Percentiles rank a stretch among this genome's conserved stretches.
Evolutionary conservation across 2,113 vertebrate genomes (phyloP).

Genomic region (Stegastes partitus): DNA sequence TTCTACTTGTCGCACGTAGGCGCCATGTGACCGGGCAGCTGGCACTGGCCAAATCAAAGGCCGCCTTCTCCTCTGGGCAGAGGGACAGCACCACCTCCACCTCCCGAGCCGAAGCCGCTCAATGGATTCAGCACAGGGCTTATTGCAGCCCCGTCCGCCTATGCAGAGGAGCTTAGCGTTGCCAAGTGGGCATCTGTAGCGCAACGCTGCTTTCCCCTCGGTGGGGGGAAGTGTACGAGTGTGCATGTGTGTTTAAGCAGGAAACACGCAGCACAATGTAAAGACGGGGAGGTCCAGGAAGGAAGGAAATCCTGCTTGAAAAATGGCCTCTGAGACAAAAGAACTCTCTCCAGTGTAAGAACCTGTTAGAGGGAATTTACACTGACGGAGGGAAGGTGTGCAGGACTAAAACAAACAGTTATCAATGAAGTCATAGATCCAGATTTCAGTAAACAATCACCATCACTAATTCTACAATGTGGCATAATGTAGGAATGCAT

Average conservation of each 20-base stretch:
- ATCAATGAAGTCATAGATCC: neutral
- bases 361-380: slow-evolving; percentile 28
- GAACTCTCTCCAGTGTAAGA: slow-evolving; percentile 56
- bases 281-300: slow-evolving; percentile 85
- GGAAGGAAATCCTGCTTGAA: slow-evolving; percentile 86
- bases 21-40: slow-evolving; percentile 76
- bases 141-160: neutral
- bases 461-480: neutral
- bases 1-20: slow-evolving; percentile 55
- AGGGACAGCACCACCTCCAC: slow-evolving; percentile 29
- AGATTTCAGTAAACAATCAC: neutral
- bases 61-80: slow-evolving; percentile 61
- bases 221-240: slow-evolving; percentile 24
- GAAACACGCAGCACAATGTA: slow-evolving; percentile 86
- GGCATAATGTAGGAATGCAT: neutral
- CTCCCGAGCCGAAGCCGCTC: slow-evolving; percentile 28
- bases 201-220: slow-evolving; percentile 28
- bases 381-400: slow-evolving; percentile 32
- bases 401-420: neutral
- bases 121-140: slow-evolving; percentile 23
- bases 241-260: slow-evolving; percentile 67
- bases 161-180: slow-evolving; percentile 23
- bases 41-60: slow-evolving; percentile 67
- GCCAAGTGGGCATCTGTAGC: slow-evolving; percentile 38
- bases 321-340: slow-evolving; percentile 78